Evolutionary conservation across 2,113 vertebrate species (phyloP).

Genomic region (Pipra filicauda): DNA sequence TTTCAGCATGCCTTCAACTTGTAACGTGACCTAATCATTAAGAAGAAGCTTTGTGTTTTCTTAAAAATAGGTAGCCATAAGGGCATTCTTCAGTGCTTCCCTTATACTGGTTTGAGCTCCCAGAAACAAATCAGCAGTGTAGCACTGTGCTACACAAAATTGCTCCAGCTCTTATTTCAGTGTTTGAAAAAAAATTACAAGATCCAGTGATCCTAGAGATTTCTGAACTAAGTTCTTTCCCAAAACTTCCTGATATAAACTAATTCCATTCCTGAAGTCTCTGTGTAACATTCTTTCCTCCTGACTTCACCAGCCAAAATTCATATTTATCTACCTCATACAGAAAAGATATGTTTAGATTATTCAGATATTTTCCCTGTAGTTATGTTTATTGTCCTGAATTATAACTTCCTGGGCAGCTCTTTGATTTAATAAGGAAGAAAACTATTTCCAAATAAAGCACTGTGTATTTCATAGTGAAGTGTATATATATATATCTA

Average conservation of each 20-base stretch:
- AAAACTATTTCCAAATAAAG: not conserved
- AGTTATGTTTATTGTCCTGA: not conserved
- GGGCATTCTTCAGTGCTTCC: not conserved
- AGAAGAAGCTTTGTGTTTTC: not conserved
- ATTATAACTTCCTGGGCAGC: not conserved
- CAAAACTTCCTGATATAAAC: not conserved
- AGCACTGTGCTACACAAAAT: not conserved
- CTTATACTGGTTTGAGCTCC: not conserved
- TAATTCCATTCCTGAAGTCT: not conserved
- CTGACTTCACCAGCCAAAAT: not conserved
- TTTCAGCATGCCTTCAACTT: not conserved
- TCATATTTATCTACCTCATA: not conserved
- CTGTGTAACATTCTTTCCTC: not conserved
- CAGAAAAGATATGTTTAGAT: not conserved
- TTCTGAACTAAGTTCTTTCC: not conserved
- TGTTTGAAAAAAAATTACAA: not conserved
- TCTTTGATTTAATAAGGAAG: not conserved
- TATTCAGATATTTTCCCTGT: not conserved
- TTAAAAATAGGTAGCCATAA: not conserved
- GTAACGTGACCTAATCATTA: not conserved
- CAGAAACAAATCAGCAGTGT: not conserved
- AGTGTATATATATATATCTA: not conserved
- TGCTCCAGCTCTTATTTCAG: not conserved
- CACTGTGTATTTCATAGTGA: not conserved
- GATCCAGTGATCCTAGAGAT: not conserved